phyloP scores from a whole-genome alignment of 1,140 invertebrate species.

The Melanaphis sacchari region DNA sequence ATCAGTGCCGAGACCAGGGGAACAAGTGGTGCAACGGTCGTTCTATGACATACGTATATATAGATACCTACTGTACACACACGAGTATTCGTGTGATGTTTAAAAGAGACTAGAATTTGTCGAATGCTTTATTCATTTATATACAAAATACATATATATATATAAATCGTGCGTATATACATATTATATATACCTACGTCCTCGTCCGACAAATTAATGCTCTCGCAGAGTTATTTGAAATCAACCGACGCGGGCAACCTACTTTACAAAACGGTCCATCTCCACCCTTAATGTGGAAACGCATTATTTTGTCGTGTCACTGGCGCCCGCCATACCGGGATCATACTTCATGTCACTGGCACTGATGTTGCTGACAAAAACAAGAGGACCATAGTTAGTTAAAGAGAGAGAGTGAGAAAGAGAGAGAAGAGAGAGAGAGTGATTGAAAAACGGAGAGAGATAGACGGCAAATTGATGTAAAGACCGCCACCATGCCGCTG shows the following conservation, averaged over 20 bases:
- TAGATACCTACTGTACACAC: neutral
- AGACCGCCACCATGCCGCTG: neutral
- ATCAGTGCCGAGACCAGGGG: neutral
- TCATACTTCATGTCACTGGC: slow-evolving; percentile 45
- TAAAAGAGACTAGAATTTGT: slow-evolving; percentile 20
- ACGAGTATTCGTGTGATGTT: neutral
- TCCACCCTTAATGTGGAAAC: slow-evolving; percentile 44
- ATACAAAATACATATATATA: no score
- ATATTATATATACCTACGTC: neutral
- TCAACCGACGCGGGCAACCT: neutral
- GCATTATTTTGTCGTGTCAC: slow-evolving; percentile 39
- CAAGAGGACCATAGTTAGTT: neutral
- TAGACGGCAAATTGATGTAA: slow-evolving; percentile 19
- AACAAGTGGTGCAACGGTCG: neutral
- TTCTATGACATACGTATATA: no score
- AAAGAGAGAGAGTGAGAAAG: no score
- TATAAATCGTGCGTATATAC: neutral
- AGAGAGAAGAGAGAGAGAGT: neutral
- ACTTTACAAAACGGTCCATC: slow-evolving; percentile 30
- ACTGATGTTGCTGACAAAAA: slow-evolving; percentile 42
- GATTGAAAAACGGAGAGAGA: neutral
- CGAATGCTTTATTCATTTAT: neutral
- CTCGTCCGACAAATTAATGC: neutral
- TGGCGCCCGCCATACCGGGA: slow-evolving; percentile 21
- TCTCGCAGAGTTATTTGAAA: slow-evolving; percentile 23